phyloP scores from a whole-genome alignment of 2,888 invertebrate species.

The Octodonta nipae region DNA sequence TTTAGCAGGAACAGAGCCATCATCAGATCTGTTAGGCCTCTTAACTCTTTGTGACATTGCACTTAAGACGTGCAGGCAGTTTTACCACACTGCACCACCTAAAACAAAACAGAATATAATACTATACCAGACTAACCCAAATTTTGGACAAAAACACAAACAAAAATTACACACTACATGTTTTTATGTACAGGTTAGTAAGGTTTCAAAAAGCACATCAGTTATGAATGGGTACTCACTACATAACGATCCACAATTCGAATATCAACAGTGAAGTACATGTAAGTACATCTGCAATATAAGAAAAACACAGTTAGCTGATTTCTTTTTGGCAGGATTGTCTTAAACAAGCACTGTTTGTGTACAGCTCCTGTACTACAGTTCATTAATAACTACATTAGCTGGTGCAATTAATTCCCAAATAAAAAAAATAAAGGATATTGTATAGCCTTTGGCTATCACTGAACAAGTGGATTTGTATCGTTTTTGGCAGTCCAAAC shows the following conservation, averaged over 20 bases:
- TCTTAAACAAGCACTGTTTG: background rate
- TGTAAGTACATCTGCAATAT: slow-evolving; percentile 32
- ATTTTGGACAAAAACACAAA: too few relatives aligned
- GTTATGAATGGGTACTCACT: slow-evolving; percentile 37
- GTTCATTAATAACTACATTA: slow-evolving; percentile 7
- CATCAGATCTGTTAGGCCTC: slow-evolving; percentile 57
- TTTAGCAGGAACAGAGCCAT: slow-evolving; percentile 57
- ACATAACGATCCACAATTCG: slow-evolving; percentile 40
- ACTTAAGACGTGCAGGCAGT: slow-evolving; percentile 32
- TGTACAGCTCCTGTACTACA: background rate
- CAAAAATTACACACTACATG: too few relatives aligned
- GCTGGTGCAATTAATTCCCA: slow-evolving; percentile 17
- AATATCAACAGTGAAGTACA: slow-evolving; percentile 30
- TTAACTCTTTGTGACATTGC: slow-evolving; percentile 67
- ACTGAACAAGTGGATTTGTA: slow-evolving; percentile 6
- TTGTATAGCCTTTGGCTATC: slow-evolving; percentile 28
- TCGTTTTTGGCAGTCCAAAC: too few relatives aligned
- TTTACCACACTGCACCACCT: slow-evolving; percentile 30
- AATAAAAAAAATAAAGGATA: slow-evolving; percentile 16
- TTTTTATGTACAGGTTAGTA: too few relatives aligned
- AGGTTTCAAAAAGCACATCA: background rate
- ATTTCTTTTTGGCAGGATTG: slow-evolving; percentile 2
- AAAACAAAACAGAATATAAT: slow-evolving; percentile 18
- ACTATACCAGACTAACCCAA: too few relatives aligned
- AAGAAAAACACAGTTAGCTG: slow-evolving; percentile 14